Evolutionary conservation across 2,113 vertebrate species (phyloP).

Genomic region (Bujurquina vittata): DNA sequence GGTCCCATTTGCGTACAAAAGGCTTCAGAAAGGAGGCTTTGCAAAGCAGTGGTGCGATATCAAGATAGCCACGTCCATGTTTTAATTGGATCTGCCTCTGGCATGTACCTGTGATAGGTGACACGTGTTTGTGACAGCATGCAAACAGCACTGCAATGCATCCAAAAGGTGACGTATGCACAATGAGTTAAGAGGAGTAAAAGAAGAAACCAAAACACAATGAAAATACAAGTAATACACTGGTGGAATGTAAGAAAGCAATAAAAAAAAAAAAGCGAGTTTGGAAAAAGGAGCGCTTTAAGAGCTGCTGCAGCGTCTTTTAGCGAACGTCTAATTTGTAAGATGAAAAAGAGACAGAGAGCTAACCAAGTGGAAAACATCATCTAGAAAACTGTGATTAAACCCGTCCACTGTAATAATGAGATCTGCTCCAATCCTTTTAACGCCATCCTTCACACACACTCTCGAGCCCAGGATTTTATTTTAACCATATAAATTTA

Average conservation of each 20-base stretch:
- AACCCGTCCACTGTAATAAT: conserved; percentile 70
- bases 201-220: not conserved
- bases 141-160: not conserved
- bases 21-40: not conserved
- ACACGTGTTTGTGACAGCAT: not conserved
- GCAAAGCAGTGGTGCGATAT: not conserved
- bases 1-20: not conserved
- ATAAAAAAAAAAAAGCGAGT: not conserved
- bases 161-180: not conserved
- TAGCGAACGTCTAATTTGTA: conserved; percentile 38
- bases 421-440: conserved; percentile 68
- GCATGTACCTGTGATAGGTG: not conserved
- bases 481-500: conserved; percentile 39
- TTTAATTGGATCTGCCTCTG: not conserved
- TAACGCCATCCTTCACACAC: conserved; percentile 52
- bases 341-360: conserved; percentile 46
- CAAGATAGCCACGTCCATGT: not conserved
- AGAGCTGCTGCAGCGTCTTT: conserved; percentile 11
- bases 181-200: not conserved
- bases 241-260: not conserved
- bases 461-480: conserved; percentile 31
- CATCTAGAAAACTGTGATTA: conserved; percentile 69
- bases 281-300: conserved; percentile 15
- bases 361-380: conserved; percentile 70
- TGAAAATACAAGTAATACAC: not conserved